Evolutionary conservation across 2,113 vertebrate species (phyloP), one percentile per base, ranked within the genome.

Genomic region (Hippocampus barbouri): DNA sequence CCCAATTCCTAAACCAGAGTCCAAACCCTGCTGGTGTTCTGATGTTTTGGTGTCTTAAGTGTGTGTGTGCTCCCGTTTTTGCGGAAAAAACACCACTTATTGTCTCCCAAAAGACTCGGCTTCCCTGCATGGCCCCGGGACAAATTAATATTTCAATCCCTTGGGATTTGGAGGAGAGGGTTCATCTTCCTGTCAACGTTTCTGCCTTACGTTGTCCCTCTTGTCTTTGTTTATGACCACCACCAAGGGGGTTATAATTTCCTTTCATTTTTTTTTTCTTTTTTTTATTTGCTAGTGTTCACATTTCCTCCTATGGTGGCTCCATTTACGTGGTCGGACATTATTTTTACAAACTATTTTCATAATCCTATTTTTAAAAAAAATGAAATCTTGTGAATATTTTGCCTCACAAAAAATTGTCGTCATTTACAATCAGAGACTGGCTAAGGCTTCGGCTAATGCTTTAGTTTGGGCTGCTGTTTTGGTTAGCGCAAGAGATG

Each of bases 71-170:
- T 73, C 72, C 65, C 69, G 49, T 79, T 83, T 89, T 76, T 69
- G 68, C 77, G 91, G 94, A 94, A 93, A 94, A 95, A 95, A 93
- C 90, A 92, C 91, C 93, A 93, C 93, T 95, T 94, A 93, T 91
- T 92, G 91, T 92, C 92, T 87, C 88, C 87, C 89, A 80, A 92
- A 92, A 85, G 91, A 91, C 86, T 66, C 57, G 90, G 87, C 76
- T 92, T 93, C 91, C 92, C 92, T 89, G 84, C 88, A 89, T 91
- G 79, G 94, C 95, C 93, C 68, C 87, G 87, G 95, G 95, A 92
- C 89, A 94, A 93, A 96, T 96, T 95, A 95, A 96, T 96, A 97
- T 97, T 97, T 96, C 90, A 96, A 87, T 94, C 95, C 94, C 94
- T 91, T 89, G 93, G 91, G 95, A 92, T 92, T 91, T 85, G 79